phyloP scores from a whole-genome alignment of 1,140 invertebrate species.

The Calephelis nemesis region DNA sequence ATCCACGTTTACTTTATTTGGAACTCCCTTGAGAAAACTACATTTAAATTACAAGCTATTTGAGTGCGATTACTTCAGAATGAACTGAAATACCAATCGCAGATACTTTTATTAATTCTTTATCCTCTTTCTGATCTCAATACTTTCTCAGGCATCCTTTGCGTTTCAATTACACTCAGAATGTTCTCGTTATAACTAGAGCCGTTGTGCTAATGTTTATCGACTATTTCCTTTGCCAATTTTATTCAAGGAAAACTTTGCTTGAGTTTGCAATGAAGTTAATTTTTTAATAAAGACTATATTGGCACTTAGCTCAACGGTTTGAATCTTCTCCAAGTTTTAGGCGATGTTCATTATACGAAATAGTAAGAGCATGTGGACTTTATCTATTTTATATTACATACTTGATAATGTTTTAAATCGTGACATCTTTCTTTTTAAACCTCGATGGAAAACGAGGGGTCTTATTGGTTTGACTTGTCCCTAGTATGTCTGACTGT shows the following conservation, averaged over 20 bases:
- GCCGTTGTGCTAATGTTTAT: slow-evolving; percentile 16
- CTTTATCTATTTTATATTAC: too few relatives aligned
- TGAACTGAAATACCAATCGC: too few relatives aligned
- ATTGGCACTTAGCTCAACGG: slow-evolving; percentile 8
- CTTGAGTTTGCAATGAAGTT: slow-evolving; percentile 12
- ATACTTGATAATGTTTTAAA: too few relatives aligned
- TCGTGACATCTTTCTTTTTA: too few relatives aligned
- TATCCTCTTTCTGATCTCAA: background rate
- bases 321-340: slow-evolving; percentile 14
- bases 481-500: too few relatives aligned
- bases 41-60: too few relatives aligned
- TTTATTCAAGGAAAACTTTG: slow-evolving; percentile 12
- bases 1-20: too few relatives aligned
- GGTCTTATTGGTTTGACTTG: too few relatives aligned
- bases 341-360: slow-evolving; percentile 5
- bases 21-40: too few relatives aligned
- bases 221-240: slow-evolving; percentile 15
- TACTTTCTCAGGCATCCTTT: slow-evolving; percentile 3
- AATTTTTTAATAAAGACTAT: slow-evolving; percentile 19
- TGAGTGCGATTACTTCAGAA: too few relatives aligned
- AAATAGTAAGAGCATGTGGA: background rate
- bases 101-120: too few relatives aligned
- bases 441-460: too few relatives aligned
- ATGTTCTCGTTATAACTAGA: slow-evolving; percentile 9
- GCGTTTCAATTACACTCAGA: slow-evolving; percentile 12